Conservation (phyloP, 2,888 invertebrate species). For the Hypsopygia costalis region DNA sequence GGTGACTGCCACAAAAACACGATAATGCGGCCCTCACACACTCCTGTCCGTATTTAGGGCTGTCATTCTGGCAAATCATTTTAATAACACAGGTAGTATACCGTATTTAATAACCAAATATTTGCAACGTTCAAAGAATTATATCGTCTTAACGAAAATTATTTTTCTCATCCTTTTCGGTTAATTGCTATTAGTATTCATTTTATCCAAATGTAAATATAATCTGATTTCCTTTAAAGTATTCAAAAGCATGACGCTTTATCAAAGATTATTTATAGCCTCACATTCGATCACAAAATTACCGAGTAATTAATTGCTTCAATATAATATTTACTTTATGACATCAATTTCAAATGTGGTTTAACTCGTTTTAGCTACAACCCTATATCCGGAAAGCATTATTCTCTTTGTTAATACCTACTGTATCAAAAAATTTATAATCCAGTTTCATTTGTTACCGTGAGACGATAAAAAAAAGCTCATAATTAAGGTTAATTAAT, state of each 20-base stretch:
- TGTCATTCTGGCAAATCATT: slow-evolving; percentile 1
- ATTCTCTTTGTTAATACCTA: slow-evolving; percentile 19
- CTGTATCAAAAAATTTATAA: slow-evolving; percentile 25
- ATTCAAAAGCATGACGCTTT: too few species aligned
- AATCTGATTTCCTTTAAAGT: too few species aligned
- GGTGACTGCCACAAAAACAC: slow-evolving; percentile 16
- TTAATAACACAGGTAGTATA: too few species aligned
- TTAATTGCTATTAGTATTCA: too few species aligned
- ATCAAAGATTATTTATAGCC: too few species aligned
- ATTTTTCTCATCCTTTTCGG: too few species aligned
- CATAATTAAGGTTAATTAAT: slow-evolving; percentile 73
- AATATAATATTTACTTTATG: background rate
- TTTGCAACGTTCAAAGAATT: too few species aligned
- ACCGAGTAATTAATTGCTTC: background rate
- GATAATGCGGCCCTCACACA: slow-evolving; percentile 10
- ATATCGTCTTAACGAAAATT: too few species aligned
- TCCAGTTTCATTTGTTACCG: slow-evolving; percentile 46
- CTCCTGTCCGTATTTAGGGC: slow-evolving; percentile 6
- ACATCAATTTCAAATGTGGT: background rate
- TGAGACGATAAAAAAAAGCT: slow-evolving; percentile 43
- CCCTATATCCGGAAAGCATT: slow-evolving; percentile 26
- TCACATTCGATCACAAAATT: too few species aligned
- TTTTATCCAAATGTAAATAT: too few species aligned
- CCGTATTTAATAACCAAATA: too few species aligned
- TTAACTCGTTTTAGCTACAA: slow-evolving; percentile 2